Evolutionary conservation across 2,797 vertebrate genomes (phyloP).

Genomic region (Enteromius thamalakanensis): DNA sequence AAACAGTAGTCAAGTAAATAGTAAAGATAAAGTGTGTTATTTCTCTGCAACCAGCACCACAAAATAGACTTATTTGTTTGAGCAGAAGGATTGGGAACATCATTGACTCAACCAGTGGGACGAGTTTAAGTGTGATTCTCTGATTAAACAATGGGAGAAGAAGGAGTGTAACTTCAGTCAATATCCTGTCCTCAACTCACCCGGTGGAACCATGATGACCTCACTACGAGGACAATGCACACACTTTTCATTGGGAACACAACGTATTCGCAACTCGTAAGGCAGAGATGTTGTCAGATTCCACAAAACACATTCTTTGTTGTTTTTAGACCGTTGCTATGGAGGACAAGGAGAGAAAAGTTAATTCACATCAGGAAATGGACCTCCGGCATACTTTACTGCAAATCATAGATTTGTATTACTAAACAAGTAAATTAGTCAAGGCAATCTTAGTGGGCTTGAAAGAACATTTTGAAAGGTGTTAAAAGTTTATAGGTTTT

Average conservation of each 20-base stretch:
- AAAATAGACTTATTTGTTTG: neutral
- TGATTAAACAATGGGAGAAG: neutral
- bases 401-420: neutral
- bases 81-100: neutral
- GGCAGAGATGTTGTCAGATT: conserved; percentile 61
- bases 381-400: neutral
- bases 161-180: neutral
- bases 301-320: conserved; percentile 30
- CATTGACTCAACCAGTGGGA: neutral
- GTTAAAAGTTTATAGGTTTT: neutral
- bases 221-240: conserved; percentile 68
- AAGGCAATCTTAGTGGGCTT: neutral
- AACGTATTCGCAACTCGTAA: conserved; percentile 70
- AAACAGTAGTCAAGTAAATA: conserved; percentile 6
- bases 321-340: conserved; percentile 55
- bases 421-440: neutral
- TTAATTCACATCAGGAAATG: neutral
- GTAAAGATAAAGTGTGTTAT: neutral
- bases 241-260: conserved; percentile 52
- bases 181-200: conserved; percentile 58
- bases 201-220: conserved; percentile 64
- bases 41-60: neutral
- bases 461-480: neutral
- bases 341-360: conserved; percentile 6
- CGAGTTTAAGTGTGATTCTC: neutral